These are phyloP conservation scores for Myiozetetes cayanensis DNA, from an alignment of 2,113 vertebrate species.

Conservation along the genomic window DNA sequence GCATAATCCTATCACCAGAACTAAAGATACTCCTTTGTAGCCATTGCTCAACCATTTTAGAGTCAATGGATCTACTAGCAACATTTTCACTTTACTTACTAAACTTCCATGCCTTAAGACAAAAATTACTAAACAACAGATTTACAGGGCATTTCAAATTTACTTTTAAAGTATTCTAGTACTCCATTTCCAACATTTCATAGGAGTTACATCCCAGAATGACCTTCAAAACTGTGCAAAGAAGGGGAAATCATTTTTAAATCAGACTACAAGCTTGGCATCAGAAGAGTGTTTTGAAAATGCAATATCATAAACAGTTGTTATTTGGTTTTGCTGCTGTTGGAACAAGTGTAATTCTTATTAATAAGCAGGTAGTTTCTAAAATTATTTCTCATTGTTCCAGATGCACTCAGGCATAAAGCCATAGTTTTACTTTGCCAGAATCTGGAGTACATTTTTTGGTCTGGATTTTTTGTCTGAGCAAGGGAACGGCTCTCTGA, in stretches of 20 bases:
- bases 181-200: neutral
- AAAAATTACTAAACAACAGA: neutral
- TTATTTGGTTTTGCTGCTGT: constrained; percentile 55
- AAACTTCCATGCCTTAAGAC: neutral
- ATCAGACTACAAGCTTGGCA: constrained; percentile 18
- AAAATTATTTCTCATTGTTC: constrained; percentile 58
- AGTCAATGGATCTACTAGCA: neutral
- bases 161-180: neutral
- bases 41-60: neutral
- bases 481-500: neutral
- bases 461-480: neutral
- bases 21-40: neutral
- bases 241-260: neutral
- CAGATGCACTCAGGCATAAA: constrained; percentile 20
- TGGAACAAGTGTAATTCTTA: constrained; percentile 47
- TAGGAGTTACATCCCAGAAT: neutral
- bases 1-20: neutral
- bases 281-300: constrained; percentile 46
- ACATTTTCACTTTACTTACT: neutral
- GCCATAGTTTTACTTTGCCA: constrained; percentile 9
- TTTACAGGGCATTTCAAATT: neutral
- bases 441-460: neutral
- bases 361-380: constrained; percentile 56
- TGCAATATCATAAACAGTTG: constrained; percentile 47
- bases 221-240: neutral